Evolutionary conservation across 2,113 vertebrate species (phyloP).

Genomic region (Beaufortia kweichowensis): DNA sequence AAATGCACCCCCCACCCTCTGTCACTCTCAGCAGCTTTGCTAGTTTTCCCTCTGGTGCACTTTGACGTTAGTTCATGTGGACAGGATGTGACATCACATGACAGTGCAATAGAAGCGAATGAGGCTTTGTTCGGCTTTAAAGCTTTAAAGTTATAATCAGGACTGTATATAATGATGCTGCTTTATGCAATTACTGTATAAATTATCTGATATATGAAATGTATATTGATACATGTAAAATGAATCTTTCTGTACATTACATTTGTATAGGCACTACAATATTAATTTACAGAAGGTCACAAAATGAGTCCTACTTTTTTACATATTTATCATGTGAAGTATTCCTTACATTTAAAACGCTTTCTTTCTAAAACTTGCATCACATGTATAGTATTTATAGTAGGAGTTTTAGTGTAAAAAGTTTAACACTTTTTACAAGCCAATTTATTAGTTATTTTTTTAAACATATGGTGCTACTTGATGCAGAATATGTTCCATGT

Average conservation of each 20-base stretch:
- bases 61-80: not conserved
- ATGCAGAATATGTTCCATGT: constrained; percentile 7
- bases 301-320: too few species aligned
- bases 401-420: too few species aligned
- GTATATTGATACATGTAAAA: too few species aligned
- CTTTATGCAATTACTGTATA: not conserved
- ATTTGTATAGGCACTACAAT: too few species aligned
- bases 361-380: not conserved
- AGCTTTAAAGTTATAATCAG: not conserved
- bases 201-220: too few species aligned
- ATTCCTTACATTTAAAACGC: not conserved
- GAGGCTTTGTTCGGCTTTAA: too few species aligned
- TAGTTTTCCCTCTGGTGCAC: not conserved
- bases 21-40: constrained; percentile 40
- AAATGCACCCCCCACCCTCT: constrained; percentile 45
- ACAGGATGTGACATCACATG: not conserved
- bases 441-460: not conserved
- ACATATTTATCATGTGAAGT: too few species aligned
- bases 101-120: not conserved
- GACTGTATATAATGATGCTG: not conserved
- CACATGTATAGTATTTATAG: not conserved
- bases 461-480: not conserved
- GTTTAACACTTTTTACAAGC: not conserved
- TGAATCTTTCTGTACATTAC: too few species aligned
- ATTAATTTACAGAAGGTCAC: too few species aligned